Conservation (phyloP, 2,888 invertebrate genomes). For the Phlogophora meticulosa region DNA sequence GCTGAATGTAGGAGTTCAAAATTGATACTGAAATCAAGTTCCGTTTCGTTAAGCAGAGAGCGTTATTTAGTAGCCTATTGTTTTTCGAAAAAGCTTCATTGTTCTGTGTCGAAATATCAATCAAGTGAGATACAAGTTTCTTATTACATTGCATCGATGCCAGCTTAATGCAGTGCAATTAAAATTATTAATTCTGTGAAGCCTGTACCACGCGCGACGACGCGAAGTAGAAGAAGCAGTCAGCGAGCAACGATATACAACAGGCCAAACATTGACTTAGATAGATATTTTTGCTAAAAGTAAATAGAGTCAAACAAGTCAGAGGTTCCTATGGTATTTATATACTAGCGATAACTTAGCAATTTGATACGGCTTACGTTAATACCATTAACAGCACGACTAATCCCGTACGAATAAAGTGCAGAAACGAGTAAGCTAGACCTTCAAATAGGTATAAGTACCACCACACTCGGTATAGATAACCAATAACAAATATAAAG, state of each 20-base stretch:
- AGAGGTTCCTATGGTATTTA: slow-evolving; percentile 13
- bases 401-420: slow-evolving; percentile 26
- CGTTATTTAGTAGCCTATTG: slow-evolving; percentile 78
- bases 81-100: slow-evolving; percentile 76
- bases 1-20: slow-evolving; percentile 81
- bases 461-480: slow-evolving; percentile 6
- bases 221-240: slow-evolving; percentile 1
- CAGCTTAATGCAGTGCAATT: slow-evolving; percentile 37
- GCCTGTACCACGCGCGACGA: neutral
- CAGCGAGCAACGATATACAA: neutral
- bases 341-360: slow-evolving; percentile 1
- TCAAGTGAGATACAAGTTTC: slow-evolving; percentile 53
- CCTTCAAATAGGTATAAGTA: slow-evolving; percentile 27
- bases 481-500: slow-evolving; percentile 27
- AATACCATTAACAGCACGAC: slow-evolving; percentile 9
- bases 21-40: slow-evolving; percentile 79
- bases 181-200: slow-evolving; percentile 15
- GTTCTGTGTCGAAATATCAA: slow-evolving; percentile 69
- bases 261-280: slow-evolving; percentile 3
- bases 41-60: slow-evolving; percentile 76
- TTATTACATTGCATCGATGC: slow-evolving; percentile 43
- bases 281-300: neutral
- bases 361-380: slow-evolving; percentile 31
- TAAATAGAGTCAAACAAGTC: neutral
- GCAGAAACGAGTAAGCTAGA: slow-evolving; percentile 24